Percentiles rank a stretch among this genome's conserved stretches.
Conservation (phyloP, 2,113 vertebrate species). For the Burhinus bistriatus region DNA sequence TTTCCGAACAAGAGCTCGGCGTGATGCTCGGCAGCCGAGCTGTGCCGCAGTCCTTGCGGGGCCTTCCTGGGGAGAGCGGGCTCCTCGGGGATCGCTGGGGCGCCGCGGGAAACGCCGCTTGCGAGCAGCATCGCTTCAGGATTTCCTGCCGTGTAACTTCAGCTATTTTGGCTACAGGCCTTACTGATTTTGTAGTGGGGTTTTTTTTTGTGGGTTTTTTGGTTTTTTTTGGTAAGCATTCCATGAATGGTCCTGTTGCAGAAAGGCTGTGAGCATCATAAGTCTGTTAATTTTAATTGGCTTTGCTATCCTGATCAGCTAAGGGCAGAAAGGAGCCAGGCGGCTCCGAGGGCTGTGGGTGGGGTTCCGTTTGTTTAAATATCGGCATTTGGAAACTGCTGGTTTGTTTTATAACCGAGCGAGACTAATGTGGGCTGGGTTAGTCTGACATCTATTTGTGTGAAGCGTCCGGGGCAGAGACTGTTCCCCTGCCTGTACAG, state of each 20-base stretch:
- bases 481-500: neutral
- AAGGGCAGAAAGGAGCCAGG: neutral
- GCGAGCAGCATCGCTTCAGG: neutral
- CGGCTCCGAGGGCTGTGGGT: neutral
- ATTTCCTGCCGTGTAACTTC: neutral
- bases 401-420: neutral
- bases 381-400: neutral
- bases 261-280: neutral
- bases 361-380: neutral
- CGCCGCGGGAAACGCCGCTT: neutral
- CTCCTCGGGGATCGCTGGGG: neutral
- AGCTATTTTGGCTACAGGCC: neutral
- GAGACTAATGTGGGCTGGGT: neutral
- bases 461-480: neutral
- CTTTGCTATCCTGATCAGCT: slow-evolving; percentile 12
- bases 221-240: neutral
- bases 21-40: neutral
- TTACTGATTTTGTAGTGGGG: neutral
- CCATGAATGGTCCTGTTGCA: neutral
- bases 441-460: neutral
- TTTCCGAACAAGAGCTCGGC: neutral
- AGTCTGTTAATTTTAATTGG: slow-evolving; percentile 55
- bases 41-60: neutral
- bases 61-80: neutral
- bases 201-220: no score